Evolutionary conservation across 1,140 invertebrate genomes (phyloP).

Genomic region (Nymphalis io): DNA sequence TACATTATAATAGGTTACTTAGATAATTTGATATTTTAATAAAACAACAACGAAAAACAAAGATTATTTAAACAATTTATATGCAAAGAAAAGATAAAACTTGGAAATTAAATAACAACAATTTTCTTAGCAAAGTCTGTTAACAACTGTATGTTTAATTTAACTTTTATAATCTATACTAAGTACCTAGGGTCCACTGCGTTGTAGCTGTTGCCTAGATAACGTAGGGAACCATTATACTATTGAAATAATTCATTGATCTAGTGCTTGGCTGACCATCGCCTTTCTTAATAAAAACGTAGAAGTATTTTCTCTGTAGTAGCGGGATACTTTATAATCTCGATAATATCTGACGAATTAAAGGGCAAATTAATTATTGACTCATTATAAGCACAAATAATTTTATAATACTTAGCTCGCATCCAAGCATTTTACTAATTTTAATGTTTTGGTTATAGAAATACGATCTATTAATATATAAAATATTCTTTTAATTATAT

Average conservation of each 20-base stretch:
- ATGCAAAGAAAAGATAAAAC: background rate
- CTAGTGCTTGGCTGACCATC: conserved; percentile 25
- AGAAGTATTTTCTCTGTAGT: conserved; percentile 22
- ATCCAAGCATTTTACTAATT: conserved; percentile 19
- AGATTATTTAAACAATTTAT: background rate
- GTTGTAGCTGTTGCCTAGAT: conserved; percentile 56
- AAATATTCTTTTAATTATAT: conserved; percentile 6
- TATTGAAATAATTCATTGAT: conserved; percentile 22
- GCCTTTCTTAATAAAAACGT: conserved; percentile 26
- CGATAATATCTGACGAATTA: background rate
- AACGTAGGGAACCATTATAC: conserved; percentile 42
- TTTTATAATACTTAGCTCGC: conserved; percentile 14
- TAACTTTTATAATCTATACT: conserved; percentile 37
- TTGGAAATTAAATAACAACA: background rate
- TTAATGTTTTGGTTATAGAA: background rate
- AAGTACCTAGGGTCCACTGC: conserved; percentile 66
- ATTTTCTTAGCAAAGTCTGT: background rate
- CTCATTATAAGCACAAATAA: conserved; percentile 18
- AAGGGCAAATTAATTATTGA: conserved; percentile 3
- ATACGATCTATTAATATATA: background rate
- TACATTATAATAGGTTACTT: too few relatives aligned
- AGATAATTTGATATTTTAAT: too few relatives aligned
- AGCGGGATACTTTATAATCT: conserved; percentile 20
- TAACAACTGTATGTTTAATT: background rate
- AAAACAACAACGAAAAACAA: too few relatives aligned